A percentile compares a stretch with the other conserved stretches of the same genome.
Conservation (phyloP, 2,113 vertebrate species). For the Pithys albifrons region DNA sequence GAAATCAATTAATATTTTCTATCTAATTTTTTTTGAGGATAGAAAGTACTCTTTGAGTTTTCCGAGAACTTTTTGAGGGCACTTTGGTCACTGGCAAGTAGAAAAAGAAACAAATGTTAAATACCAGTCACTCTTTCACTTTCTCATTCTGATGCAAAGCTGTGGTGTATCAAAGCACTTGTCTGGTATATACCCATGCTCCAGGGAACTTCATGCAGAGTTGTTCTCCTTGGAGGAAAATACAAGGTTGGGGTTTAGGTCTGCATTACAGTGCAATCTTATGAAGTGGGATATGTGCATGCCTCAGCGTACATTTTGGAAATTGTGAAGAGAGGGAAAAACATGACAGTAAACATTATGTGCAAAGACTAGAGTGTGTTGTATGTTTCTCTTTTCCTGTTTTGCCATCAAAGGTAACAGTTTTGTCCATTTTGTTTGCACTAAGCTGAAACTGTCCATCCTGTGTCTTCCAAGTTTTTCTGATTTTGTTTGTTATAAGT, state of each 20-base stretch:
- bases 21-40: background rate
- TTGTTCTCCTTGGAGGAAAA: background rate
- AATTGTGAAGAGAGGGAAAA: background rate
- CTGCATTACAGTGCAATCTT: background rate
- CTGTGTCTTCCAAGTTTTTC: background rate
- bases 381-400: background rate
- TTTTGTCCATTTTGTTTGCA: background rate
- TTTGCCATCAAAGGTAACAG: background rate
- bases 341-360: background rate
- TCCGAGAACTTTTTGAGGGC: background rate
- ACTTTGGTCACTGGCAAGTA: background rate
- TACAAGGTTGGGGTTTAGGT: background rate
- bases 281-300: background rate
- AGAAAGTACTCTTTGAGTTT: background rate
- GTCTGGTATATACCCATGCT: rapidly evolving
- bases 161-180: background rate
- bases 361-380: background rate
- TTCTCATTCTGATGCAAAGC: background rate
- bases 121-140: background rate
- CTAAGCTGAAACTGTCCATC: background rate
- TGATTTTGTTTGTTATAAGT: background rate
- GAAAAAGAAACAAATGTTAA: background rate
- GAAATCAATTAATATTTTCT: background rate
- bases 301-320: background rate
- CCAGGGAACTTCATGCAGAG: background rate